Base-by-base conservation (phyloP, 2,888 invertebrate genomes). In the Nezara viridula region DNA sequence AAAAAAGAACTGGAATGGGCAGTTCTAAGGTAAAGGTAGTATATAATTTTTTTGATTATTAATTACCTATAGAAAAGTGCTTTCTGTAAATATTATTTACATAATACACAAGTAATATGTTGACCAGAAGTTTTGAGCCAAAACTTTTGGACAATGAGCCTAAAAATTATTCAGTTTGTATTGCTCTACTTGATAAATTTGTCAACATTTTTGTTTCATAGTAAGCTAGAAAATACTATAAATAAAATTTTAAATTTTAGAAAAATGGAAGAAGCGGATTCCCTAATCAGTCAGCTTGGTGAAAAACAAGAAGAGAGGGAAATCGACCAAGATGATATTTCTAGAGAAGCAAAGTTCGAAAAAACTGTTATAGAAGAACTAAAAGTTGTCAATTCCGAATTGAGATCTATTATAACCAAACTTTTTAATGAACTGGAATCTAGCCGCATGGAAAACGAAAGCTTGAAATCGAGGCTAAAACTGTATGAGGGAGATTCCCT, bases 181-280 rank as follows among this genome's bases (percentile, higher is more conserved):
- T 66, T 14, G 10, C 32, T 32, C 12, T 32, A 66, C 19, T 37
- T 37, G 14, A 16, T 16, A 3, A 60, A 16, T 27, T 2, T 7
- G 4, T 73, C 27, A 37, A 5, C 16, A 37, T 37, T 37, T 73
- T 37, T 73, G 3, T 73, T 73, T 12, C 32, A 27, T 32, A 32
- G 4, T 73, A 37, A 27, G 16, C 9, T 32, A 32, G 66, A 9
- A 37, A 21, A 73, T 21, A 37, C 6, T 73, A 27, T n/a, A 27
- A n/a, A 0, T 27, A 27, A 37, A 37, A 5, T 44, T 86, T 37
- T 14, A 81, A 88, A 88, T 90, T 90, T 9, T 89, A 92, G 92
- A 92, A 95, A 95, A 44, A 95, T 96, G 91, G 95, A 95, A 92
- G 95, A 95, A 92, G 95, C 95, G n/a, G 96, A 96, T 92, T 95